Conservation (phyloP, 2,113 vertebrate genomes). For the Strix uralensis region DNA sequence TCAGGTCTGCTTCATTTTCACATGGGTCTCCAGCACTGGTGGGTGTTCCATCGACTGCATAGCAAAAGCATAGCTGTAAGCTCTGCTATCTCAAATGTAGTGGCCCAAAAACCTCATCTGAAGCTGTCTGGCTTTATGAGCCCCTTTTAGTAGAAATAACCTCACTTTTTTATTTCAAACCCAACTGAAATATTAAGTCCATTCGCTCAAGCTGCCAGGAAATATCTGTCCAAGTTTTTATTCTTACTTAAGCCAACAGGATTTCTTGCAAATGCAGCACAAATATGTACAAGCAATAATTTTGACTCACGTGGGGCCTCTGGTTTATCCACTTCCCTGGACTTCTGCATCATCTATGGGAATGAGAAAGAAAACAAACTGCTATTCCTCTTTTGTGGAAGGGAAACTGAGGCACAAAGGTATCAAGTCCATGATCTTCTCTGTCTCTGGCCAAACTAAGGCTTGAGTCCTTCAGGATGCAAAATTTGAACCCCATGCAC, state of each 20-base stretch:
- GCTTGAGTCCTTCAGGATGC: background rate
- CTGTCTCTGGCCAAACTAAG: background rate
- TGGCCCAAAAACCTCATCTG: background rate
- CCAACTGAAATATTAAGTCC: background rate
- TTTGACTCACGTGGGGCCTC: background rate
- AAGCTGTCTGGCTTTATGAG: background rate
- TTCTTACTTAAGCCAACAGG: background rate
- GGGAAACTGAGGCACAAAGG: background rate
- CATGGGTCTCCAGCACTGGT: background rate
- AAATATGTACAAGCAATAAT: background rate
- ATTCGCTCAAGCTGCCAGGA: background rate
- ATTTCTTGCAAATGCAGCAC: slow-evolving; percentile 1
- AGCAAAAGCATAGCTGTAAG: background rate
- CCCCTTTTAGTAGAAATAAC: background rate
- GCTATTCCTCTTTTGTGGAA: background rate
- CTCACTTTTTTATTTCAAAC: background rate
- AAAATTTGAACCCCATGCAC: background rate
- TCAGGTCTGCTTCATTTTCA: background rate
- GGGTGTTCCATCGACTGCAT: background rate
- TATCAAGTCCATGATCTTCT: background rate
- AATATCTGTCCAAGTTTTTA: background rate
- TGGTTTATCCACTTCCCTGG: background rate
- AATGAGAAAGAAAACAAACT: background rate
- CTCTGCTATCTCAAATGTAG: background rate
- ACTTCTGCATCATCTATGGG: background rate